Evolutionary conservation across 2,113 vertebrate genomes (phyloP).

Genomic region (Pelobates fuscus): DNA sequence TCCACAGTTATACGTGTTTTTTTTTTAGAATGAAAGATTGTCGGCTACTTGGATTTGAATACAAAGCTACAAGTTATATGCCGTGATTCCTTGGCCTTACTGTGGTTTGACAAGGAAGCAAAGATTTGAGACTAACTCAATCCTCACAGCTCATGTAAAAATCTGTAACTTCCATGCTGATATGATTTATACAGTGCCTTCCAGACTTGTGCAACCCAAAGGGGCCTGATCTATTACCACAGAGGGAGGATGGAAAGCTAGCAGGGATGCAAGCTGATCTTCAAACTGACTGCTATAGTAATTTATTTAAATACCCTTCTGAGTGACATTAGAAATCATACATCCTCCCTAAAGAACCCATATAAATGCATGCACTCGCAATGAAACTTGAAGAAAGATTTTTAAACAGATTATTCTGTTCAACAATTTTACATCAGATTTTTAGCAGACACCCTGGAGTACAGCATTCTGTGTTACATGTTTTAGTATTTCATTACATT

Average conservation of each 20-base stretch:
- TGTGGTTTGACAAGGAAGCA: conserved; percentile 37
- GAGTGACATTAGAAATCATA: conserved; percentile 47
- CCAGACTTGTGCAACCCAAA: conserved; percentile 40
- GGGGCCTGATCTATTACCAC: conserved; percentile 48
- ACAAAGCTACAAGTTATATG: conserved; percentile 4
- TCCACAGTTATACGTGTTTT: conserved; percentile 34
- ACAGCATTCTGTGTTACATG: conserved; percentile 17
- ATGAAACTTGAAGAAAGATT: conserved; percentile 43
- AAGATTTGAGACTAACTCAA: conserved; percentile 37
- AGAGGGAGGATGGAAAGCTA: conserved; percentile 49
- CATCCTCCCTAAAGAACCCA: conserved; percentile 47
- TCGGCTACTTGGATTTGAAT: conserved; percentile 33
- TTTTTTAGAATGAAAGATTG: conserved; percentile 23
- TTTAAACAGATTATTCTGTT: conserved; percentile 43
- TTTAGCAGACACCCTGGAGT: conserved; percentile 35
- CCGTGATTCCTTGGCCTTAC: conserved; percentile 16
- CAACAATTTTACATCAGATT: conserved; percentile 32
- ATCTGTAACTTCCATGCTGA: conserved; percentile 41
- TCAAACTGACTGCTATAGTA: conserved; percentile 49
- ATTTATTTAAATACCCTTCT: conserved; percentile 49
- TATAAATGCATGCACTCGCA: conserved; percentile 29
- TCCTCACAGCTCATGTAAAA: conserved; percentile 47
- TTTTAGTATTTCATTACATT: conserved; percentile 21
- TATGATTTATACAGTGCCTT: conserved; percentile 48
- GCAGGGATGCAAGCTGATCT: conserved; percentile 42